A percentile compares a stretch with the other conserved stretches of the same genome.
phyloP scores from a whole-genome alignment of 1,140 invertebrate genomes.

The Drosophila orena region DNA sequence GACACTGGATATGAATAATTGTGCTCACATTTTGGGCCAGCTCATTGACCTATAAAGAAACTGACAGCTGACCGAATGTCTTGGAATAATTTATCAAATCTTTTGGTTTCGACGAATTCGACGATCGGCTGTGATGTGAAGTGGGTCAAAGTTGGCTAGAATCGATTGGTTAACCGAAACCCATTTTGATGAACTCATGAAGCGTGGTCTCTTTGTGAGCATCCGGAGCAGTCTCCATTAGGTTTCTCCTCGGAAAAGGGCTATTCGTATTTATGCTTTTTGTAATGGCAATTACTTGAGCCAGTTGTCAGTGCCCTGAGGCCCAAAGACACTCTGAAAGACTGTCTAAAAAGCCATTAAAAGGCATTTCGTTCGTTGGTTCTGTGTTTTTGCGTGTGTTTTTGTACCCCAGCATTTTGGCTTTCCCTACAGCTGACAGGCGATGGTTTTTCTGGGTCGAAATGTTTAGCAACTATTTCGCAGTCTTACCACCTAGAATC shows the following conservation, averaged over 20 bases:
- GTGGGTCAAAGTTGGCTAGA: conserved; percentile 31
- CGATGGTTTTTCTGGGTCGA: conserved; percentile 66
- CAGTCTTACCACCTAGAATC: conserved; percentile 56
- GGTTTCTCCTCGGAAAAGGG: conserved; percentile 3
- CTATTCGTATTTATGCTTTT: conserved; percentile 27
- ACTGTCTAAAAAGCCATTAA: conserved; percentile 38
- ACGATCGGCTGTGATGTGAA: conserved; percentile 34
- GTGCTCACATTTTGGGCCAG: conserved; percentile 18
- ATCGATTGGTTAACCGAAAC: conserved; percentile 19
- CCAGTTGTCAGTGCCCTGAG: conserved; percentile 6
- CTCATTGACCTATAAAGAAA: conserved; percentile 48
- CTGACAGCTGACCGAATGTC: conserved; percentile 50
- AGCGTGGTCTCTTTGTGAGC: neutral
- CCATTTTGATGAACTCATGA: conserved; percentile 25
- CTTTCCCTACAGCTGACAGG: conserved; percentile 49
- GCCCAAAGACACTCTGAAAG: conserved; percentile 16
- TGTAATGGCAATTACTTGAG: conserved; percentile 35
- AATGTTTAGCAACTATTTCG: conserved; percentile 69
- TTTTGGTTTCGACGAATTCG: conserved; percentile 7
- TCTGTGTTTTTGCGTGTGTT: conserved; percentile 22
- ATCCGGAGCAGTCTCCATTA: conserved; percentile 31
- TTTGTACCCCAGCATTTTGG: conserved; percentile 16
- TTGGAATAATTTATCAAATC: conserved; percentile 37
- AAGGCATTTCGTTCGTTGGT: conserved; percentile 29
- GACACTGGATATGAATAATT: conserved; percentile 36